Conservation (phyloP, 1,140 invertebrate species). For the Drosophila ananassae region DNA sequence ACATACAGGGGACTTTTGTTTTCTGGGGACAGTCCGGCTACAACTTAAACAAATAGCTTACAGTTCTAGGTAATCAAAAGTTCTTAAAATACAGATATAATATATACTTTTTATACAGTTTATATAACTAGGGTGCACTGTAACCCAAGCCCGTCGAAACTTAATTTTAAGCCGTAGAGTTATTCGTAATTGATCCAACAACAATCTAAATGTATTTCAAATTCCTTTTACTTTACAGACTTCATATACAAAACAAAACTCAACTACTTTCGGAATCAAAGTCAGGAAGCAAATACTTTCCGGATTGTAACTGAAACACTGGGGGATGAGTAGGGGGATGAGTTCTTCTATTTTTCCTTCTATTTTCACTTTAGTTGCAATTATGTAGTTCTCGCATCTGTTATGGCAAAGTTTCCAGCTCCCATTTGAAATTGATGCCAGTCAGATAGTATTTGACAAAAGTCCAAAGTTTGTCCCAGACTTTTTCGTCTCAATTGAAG, state of each 20-base stretch:
- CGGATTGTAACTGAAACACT: conserved; percentile 24
- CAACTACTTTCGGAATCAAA: conserved; percentile 25
- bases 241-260: conserved; percentile 47
- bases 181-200: conserved; percentile 36
- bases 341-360: neutral
- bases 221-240: neutral
- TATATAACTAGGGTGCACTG: conserved; percentile 20
- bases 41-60: conserved; percentile 46
- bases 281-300: conserved; percentile 42
- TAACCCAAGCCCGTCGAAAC: conserved; percentile 2
- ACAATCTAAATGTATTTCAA: conserved; percentile 28
- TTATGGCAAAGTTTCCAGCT: conserved; percentile 38
- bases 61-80: conserved; percentile 40
- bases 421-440: conserved; percentile 57
- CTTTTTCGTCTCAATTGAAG: conserved; percentile 46
- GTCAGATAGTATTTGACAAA: conserved; percentile 51
- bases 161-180: neutral
- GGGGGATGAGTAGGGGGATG: neutral
- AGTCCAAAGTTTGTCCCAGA: conserved; percentile 49
- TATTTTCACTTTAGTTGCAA: conserved; percentile 20
- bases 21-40: conserved; percentile 29
- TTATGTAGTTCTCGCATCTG: conserved; percentile 48
- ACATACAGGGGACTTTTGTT: conserved; percentile 20
- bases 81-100: conserved; percentile 36
- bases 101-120: conserved; percentile 44